phyloP scores from a whole-genome alignment of 2,797 vertebrate genomes.

The Rhynchotus rufescens region DNA sequence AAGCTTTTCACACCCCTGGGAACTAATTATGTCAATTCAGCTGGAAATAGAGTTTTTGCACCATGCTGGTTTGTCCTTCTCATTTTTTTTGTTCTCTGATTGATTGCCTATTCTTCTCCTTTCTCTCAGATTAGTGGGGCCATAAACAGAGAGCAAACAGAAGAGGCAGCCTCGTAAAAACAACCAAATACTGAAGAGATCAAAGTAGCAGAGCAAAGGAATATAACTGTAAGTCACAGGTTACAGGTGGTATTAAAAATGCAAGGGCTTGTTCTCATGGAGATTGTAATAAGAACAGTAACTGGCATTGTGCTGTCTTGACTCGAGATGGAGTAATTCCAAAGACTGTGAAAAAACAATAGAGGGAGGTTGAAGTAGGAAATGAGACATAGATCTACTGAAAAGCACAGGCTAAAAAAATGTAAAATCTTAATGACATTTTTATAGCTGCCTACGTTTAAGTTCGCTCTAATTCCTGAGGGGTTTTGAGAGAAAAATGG shows the following conservation, averaged over 20 bases:
- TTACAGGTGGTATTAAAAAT: constrained; percentile 49
- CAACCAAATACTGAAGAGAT: constrained; percentile 10
- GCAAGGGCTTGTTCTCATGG: constrained; percentile 15
- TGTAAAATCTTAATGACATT: not conserved
- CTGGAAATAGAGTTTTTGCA: not conserved
- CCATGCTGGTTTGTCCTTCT: constrained; percentile 17
- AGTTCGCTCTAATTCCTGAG: not conserved
- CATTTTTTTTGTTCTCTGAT: constrained; percentile 26
- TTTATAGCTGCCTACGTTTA: not conserved
- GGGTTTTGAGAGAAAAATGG: not conserved
- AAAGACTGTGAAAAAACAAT: not conserved
- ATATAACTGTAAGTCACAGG: constrained; percentile 25
- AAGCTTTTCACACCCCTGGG: not conserved
- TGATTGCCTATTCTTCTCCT: constrained; percentile 15
- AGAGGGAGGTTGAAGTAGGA: not conserved
- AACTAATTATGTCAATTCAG: constrained; percentile 4
- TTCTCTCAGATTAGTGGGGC: not conserved
- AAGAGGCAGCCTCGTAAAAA: constrained; percentile 48
- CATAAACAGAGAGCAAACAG: constrained; percentile 17
- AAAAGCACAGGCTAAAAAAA: not conserved
- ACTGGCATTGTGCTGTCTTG: constrained; percentile 25
- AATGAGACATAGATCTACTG: not conserved
- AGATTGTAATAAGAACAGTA: constrained; percentile 25
- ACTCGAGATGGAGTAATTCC: constrained; percentile 25
- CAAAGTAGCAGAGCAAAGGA: constrained; percentile 19